phyloP scores from a whole-genome alignment of 2,113 vertebrate species.

The Microcebus jonahi region DNA sequence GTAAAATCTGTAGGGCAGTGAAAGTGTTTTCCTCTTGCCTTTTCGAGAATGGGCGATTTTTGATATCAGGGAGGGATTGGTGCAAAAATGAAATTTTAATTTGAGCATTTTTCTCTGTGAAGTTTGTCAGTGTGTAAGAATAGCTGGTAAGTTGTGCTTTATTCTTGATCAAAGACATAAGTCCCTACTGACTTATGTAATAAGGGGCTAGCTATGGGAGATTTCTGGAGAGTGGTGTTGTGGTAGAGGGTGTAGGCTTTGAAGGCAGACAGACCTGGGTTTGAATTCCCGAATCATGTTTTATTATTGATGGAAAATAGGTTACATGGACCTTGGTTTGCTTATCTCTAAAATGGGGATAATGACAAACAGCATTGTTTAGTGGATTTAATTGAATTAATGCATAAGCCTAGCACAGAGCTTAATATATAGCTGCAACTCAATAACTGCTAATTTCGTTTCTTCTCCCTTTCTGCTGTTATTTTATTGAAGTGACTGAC shows the following conservation, averaged over 20 bases:
- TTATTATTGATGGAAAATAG: not conserved
- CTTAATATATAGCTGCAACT: not conserved
- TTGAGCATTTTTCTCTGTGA: slow-evolving; percentile 29
- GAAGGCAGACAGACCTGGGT: not conserved
- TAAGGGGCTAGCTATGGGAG: not conserved
- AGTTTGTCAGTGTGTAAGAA: not conserved
- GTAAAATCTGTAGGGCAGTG: not conserved
- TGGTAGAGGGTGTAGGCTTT: not conserved
- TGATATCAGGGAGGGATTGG: not conserved
- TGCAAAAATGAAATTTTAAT: slow-evolving; percentile 33
- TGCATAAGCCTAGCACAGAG: not conserved
- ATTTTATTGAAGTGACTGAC: not conserved
- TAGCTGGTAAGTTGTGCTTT: not conserved
- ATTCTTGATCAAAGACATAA: not conserved
- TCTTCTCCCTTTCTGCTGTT: not conserved
- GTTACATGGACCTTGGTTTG: not conserved
- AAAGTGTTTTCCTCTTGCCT: not conserved
- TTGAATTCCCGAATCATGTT: slow-evolving; percentile 21
- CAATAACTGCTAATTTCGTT: slow-evolving; percentile 11
- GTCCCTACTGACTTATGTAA: not conserved
- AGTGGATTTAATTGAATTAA: slow-evolving; percentile 8
- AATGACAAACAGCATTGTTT: not conserved
- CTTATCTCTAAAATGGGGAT: slow-evolving; percentile 5
- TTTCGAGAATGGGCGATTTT: not conserved
- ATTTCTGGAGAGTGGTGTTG: not conserved